Conservation (phyloP, 2,888 invertebrate genomes). For the Sarcophaga subvicina region DNA sequence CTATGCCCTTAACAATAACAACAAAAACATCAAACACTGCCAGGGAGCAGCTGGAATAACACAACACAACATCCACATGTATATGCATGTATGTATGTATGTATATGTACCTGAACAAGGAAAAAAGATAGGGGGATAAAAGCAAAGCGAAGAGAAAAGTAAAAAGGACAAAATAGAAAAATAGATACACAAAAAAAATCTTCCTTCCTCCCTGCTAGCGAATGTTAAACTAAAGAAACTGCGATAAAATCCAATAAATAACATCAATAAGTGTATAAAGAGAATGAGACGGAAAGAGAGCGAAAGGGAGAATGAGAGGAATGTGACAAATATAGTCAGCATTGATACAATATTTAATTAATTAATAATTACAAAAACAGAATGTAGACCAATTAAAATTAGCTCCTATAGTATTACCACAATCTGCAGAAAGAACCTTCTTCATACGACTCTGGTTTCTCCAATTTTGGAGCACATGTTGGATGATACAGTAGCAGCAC, state of each 20-base stretch:
- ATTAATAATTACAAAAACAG: slow-evolving; percentile 8
- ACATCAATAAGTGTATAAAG: background rate
- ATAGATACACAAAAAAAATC: slow-evolving; percentile 58
- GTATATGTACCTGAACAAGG: background rate
- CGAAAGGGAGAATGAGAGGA: too few relatives aligned
- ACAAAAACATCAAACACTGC: slow-evolving; percentile 7
- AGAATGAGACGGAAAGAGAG: background rate
- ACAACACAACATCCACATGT: background rate
- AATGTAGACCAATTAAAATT: slow-evolving; percentile 22
- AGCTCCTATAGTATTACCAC: background rate
- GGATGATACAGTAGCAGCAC: background rate
- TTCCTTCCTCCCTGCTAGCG: background rate
- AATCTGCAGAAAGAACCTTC: background rate
- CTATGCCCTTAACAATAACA: slow-evolving; percentile 32
- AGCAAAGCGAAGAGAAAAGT: too few relatives aligned
- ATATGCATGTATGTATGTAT: background rate
- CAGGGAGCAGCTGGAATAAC: slow-evolving; percentile 2
- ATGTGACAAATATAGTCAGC: background rate
- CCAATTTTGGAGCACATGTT: slow-evolving; percentile 22
- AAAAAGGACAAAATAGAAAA: slow-evolving; percentile 41
- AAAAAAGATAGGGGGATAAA: slow-evolving; percentile 30
- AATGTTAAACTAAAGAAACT: too few relatives aligned
- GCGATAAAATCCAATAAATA: background rate
- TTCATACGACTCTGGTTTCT: background rate
- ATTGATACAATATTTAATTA: slow-evolving; percentile 16